A percentile compares a stretch with the other conserved stretches of the same genome.
Evolutionary conservation across 2,888 invertebrate genomes (phyloP).

Genomic region (Andrena minutula): DNA sequence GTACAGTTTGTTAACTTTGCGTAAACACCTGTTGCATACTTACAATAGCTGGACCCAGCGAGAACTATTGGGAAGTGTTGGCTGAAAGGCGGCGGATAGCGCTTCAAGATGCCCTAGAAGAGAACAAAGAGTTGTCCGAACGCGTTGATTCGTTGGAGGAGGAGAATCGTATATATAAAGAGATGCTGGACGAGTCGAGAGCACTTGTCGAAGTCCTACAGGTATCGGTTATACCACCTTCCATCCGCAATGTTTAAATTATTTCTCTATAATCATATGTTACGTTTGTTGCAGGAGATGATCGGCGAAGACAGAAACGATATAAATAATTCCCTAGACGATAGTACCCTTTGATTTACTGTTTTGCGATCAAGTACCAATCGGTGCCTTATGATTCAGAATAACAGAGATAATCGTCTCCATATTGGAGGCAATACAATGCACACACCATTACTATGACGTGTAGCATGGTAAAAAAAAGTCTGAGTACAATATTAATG

Average conservation of each 20-base stretch:
- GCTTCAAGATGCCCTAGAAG: conserved; percentile 90
- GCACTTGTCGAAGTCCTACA: conserved; percentile 91
- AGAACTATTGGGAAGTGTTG: conserved; percentile 91
- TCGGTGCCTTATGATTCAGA: conserved; percentile 30
- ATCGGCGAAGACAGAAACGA: conserved; percentile 86
- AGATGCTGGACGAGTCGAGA: conserved; percentile 91
- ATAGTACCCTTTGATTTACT: conserved; percentile 73
- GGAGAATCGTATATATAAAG: conserved; percentile 89
- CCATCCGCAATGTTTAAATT: background rate
- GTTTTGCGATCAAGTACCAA: conserved; percentile 16
- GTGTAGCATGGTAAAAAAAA: conserved; percentile 11
- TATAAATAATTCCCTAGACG: conserved; percentile 83
- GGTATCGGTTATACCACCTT: conserved; percentile 83
- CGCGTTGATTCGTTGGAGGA: conserved; percentile 87
- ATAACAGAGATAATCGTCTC: conserved; percentile 15
- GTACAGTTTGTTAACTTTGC: background rate
- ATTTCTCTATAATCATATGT: conserved; percentile 17
- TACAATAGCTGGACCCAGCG: conserved; percentile 87
- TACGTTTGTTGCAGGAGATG: conserved; percentile 87
- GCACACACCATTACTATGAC: background rate
- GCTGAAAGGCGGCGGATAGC: conserved; percentile 91
- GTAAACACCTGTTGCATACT: background rate
- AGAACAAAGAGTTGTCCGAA: conserved; percentile 89
- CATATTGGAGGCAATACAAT: conserved; percentile 42
- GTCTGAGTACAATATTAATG: conserved; percentile 37